Evolutionary conservation across 2,888 invertebrate species (phyloP), one percentile per base, ranked within the genome.

Genomic region (Trimorus sp.): DNA sequence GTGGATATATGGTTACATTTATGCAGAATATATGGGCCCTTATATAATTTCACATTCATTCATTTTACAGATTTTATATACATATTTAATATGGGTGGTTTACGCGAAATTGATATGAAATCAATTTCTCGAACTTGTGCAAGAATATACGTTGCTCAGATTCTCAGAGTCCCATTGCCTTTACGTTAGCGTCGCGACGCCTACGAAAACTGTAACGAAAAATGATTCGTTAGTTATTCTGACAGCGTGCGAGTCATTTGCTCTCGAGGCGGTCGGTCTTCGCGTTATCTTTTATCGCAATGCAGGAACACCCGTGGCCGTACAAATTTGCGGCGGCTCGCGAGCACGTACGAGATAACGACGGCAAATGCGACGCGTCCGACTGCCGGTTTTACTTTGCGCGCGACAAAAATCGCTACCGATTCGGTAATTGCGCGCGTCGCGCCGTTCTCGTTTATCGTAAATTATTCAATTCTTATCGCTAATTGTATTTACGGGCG

Each of bases 301-400:
- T 69, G 63, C 65, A 70, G 70, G 56, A 69, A 82, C 69, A 59
- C 73, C 78, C 69, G 79, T 69, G 73, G 66, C 76, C 77, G 76
- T 84, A 82, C 83, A 84, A 82, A 84, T 82, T 84, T 82, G 79
- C 63, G 65, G 81, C 70, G 76, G 66, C 79, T 76, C 73, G 69
- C 62, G 70, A 74, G 69, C 83, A 82, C 79, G 82, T 83, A 76
- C 68, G 75, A 83, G 83, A 83, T 83, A 81, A 83, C 63, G 78
- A 71, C 15, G 78, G 60, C 45, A 66, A 71, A 66, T 66, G 78
- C 66, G 71, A 71, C 78, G 48, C 53, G 66, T 51, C 54, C 60
- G n/a, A 71, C 71, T 62, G 58, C 65, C 62, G 49, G 58, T 58
- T 78, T 78, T 70, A 58, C 70, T 70, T 76, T 76, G n/a, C 42